Base-by-base conservation (phyloP, 2,797 vertebrate species). In the Enteromius trimaculatus region DNA sequence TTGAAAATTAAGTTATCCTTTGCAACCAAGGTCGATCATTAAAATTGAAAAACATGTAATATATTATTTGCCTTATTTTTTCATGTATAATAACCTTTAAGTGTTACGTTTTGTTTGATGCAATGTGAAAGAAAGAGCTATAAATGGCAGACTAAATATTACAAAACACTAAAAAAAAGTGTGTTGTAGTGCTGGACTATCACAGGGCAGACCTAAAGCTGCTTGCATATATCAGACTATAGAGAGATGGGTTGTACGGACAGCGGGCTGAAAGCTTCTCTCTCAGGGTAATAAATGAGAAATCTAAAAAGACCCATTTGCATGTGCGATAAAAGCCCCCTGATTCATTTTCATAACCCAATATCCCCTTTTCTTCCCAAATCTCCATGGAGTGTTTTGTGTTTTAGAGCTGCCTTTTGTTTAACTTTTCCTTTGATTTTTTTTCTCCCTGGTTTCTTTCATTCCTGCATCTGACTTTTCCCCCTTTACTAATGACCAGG, bases 341-440 rank as follows among this genome's bases (percentile, higher is more conserved):
- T 88, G 85, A 90, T 91, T 92, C 83, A 92, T 92, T 94, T 94
- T 94, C 90, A 94, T 93, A 93, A 95, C 89, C 89, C 91, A 95
- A 93, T 95, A 95, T 94, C 93, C 93, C 92, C 91, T 91, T 95
- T 96, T 96, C 95, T 95, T 95, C 94, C 93, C 91, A 94, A 95
- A 95, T 95, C 95, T 96, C 95, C 95, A 94, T 95, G 93, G 95
- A 88, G 93, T 90, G 92, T 94, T 95, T 96, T 97, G 95, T 97
- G 95, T 94, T 96, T 96, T 96, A 91, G 93, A 91, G 86, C 85
- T 76, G 87, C 87, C 91, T 93, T 94, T 94, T 94, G 94, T 95
- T 90, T 92, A 91, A 82, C 53, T 84, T 88, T 90, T 92, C 94
- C 91, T 93, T 95, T 85, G 89, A 93, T 94, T 92, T 91, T 93